Percentiles rank a stretch among this genome's conserved stretches.
Evolutionary conservation across 2,888 invertebrate species (phyloP).

Genomic region (Fragum fragum): DNA sequence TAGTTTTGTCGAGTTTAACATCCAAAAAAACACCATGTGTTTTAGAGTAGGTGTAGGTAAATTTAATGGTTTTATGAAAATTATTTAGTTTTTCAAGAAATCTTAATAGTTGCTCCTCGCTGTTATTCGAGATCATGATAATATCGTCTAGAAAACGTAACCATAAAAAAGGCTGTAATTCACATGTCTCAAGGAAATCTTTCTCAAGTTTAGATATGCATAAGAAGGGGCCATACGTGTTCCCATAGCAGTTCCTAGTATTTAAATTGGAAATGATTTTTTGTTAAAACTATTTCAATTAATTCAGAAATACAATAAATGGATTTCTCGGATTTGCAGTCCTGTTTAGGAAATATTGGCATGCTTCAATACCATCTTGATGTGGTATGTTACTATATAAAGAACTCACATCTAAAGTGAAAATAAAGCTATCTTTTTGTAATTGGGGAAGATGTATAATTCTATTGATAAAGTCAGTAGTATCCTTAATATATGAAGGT

Average conservation of each 20-base stretch:
- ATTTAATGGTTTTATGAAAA: conserved; percentile 20
- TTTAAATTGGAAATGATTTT: conserved; percentile 21
- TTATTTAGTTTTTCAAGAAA: conserved; percentile 24
- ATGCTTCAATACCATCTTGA: conserved; percentile 33
- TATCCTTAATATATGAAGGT: conserved; percentile 28
- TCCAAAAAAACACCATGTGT: too few relatives aligned
- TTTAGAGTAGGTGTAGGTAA: not conserved
- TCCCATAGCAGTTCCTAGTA: conserved; percentile 35
- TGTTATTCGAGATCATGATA: conserved; percentile 29
- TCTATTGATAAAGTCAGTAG: conserved; percentile 8
- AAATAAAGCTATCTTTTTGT: conserved; percentile 17
- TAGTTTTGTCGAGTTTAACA: too few relatives aligned
- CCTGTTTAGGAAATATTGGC: conserved; percentile 19
- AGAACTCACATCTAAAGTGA: conserved; percentile 25
- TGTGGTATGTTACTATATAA: conserved; percentile 32
- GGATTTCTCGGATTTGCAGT: conserved; percentile 12
- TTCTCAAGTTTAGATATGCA: conserved; percentile 17
- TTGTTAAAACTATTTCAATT: not conserved
- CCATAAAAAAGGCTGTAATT: conserved; percentile 13
- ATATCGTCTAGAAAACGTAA: conserved; percentile 37
- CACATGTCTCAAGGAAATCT: conserved; percentile 19
- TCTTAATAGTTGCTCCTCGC: not conserved
- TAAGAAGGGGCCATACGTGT: conserved; percentile 33
- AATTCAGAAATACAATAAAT: conserved; percentile 10
- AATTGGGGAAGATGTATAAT: not conserved